Conservation (phyloP, 2,888 invertebrate species). For the Amiota minor region DNA sequence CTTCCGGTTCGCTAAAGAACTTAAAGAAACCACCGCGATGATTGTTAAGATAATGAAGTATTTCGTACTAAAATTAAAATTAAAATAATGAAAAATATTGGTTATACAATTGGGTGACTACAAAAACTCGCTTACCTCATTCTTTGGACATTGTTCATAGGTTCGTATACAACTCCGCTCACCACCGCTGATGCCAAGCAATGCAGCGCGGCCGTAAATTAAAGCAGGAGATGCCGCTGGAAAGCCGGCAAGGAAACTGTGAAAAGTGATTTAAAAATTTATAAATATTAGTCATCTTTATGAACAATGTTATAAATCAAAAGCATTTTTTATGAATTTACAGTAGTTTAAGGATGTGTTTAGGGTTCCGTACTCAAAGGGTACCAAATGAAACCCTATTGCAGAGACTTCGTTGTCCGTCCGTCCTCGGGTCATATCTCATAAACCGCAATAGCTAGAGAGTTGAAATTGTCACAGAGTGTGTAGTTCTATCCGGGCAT, state of each 20-base stretch:
- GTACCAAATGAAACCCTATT: no score
- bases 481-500: no score
- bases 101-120: background rate
- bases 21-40: constrained; percentile 90
- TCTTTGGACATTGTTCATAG: constrained; percentile 83
- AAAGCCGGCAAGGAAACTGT: constrained; percentile 67
- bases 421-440: no score
- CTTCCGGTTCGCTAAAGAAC: constrained; percentile 79
- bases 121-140: constrained; percentile 70
- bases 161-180: constrained; percentile 73
- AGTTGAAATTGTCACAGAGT: no score
- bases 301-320: background rate
- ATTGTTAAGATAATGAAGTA: constrained; percentile 87
- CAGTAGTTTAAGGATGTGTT: background rate
- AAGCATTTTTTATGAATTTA: background rate
- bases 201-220: constrained; percentile 83
- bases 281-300: background rate
- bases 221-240: constrained; percentile 78
- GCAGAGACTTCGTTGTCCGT: no score
- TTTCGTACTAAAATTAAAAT: constrained; percentile 75
- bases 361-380: no score
- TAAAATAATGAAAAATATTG: constrained; percentile 15
- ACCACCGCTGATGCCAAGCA: constrained; percentile 80
- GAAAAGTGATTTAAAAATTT: background rate
- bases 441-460: no score